These are phyloP conservation scores for Pandion haliaetus DNA, from an alignment of 2,113 vertebrate genomes.

Conservation along the genomic window DNA sequence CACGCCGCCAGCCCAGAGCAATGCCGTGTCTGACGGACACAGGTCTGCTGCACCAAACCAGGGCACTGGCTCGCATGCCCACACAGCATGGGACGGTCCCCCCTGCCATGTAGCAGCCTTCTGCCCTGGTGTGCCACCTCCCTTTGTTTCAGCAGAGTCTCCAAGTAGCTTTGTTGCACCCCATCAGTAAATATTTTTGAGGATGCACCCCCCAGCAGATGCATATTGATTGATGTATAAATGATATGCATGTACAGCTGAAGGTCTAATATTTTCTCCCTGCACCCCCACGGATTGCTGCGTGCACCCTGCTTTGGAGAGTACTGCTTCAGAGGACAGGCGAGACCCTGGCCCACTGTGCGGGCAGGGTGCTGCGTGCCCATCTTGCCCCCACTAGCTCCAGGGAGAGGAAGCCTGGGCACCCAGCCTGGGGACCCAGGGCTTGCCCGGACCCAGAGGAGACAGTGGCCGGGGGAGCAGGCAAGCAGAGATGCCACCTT, in stretches of 20 bases:
- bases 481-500: not conserved
- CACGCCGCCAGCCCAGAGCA: not conserved
- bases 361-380: not conserved
- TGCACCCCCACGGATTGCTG: accelerated
- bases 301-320: not conserved
- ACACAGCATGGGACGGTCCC: accelerated
- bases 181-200: not conserved
- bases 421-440: not conserved
- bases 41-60: not conserved
- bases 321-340: not conserved
- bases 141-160: not conserved
- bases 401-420: accelerated
- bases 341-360: accelerated
- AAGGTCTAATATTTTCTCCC: not conserved
- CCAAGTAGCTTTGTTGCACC: not conserved
- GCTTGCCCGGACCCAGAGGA: not conserved
- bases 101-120: accelerated
- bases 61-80: accelerated
- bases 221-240: not conserved
- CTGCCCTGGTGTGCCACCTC: not conserved
- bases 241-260: accelerated
- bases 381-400: not conserved
- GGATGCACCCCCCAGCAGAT: not conserved
- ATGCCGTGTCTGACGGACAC: accelerated
- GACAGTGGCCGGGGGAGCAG: accelerated